Conservation (phyloP, 2,888 invertebrate species). For the Heliothis peltigera region DNA sequence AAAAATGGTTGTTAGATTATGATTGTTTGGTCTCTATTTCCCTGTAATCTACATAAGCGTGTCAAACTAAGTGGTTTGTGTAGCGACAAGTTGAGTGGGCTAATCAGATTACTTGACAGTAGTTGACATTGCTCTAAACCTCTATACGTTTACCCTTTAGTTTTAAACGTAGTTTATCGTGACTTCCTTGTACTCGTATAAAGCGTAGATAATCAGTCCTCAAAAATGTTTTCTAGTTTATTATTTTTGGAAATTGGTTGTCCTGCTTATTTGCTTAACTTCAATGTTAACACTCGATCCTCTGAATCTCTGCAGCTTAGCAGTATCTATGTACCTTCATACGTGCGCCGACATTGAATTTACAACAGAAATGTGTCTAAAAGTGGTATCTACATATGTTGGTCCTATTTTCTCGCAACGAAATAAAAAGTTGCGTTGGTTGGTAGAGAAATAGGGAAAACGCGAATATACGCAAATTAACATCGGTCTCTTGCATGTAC, state of each 20-base stretch:
- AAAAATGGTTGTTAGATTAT: background rate
- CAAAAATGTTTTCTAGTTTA: background rate
- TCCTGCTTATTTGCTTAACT: too few relatives aligned
- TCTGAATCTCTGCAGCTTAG: too few relatives aligned
- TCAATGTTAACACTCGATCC: too few relatives aligned
- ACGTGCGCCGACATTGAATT: too few relatives aligned
- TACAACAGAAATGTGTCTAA: too few relatives aligned
- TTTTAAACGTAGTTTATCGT: background rate
- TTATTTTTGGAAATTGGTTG: background rate
- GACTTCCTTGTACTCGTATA: background rate
- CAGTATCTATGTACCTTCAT: too few relatives aligned
- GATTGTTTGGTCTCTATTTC: slow-evolving; percentile 6
- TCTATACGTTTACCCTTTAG: slow-evolving; percentile 41
- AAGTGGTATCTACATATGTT: background rate
- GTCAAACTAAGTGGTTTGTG: slow-evolving; percentile 42
- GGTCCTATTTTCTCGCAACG: background rate
- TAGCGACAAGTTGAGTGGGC: slow-evolving; percentile 39
- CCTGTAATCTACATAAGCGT: slow-evolving; percentile 35
- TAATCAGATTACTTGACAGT: slow-evolving; percentile 50
- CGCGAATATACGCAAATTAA: background rate
- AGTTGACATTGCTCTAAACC: slow-evolving; percentile 39
- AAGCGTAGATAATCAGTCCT: background rate
- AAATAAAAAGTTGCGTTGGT: too few relatives aligned
- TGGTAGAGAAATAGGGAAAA: slow-evolving; percentile 7
- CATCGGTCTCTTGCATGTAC: slow-evolving; percentile 11